Evolutionary conservation across 2,113 vertebrate genomes (phyloP).

Genomic region (Macaca mulatta): DNA sequence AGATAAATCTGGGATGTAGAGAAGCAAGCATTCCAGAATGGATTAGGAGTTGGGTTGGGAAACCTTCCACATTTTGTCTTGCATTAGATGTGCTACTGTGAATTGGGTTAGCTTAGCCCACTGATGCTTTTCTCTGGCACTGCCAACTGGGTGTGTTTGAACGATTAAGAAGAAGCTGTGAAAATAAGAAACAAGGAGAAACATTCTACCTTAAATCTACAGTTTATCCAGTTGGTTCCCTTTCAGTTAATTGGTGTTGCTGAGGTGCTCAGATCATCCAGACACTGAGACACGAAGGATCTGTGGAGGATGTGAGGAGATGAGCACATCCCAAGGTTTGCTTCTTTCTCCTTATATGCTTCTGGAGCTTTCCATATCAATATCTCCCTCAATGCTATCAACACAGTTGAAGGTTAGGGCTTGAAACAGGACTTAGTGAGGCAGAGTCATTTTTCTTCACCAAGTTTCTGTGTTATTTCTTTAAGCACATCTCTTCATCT

Average conservation of each 20-base stretch:
- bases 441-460: background rate
- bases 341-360: background rate
- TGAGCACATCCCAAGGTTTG: background rate
- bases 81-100: background rate
- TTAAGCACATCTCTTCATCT: background rate
- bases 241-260: background rate
- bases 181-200: background rate
- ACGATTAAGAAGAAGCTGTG: background rate
- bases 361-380: background rate
- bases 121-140: background rate
- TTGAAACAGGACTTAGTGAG: background rate
- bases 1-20: background rate
- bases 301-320: too few relatives aligned
- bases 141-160: background rate
- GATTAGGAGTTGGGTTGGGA: background rate
- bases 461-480: background rate
- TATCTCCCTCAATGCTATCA: background rate
- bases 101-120: background rate
- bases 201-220: background rate
- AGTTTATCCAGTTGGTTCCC: background rate
- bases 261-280: background rate
- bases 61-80: background rate
- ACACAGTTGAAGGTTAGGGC: background rate
- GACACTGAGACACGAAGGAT: too few relatives aligned
- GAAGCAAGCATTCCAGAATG: background rate